Evolutionary conservation across 2,888 invertebrate species (phyloP).

Genomic region (Lymantria dispar): DNA sequence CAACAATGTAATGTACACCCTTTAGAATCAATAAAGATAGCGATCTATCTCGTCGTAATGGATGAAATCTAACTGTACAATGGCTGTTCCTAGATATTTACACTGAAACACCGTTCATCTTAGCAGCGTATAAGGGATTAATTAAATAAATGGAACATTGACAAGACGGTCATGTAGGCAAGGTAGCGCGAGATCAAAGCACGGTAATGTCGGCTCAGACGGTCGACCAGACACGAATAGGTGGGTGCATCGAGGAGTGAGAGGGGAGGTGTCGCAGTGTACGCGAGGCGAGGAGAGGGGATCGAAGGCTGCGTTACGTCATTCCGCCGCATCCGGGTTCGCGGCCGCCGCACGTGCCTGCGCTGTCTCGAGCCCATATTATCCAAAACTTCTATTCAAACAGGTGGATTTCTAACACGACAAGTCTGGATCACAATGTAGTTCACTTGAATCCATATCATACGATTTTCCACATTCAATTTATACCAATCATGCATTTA

Average conservation of each 20-base stretch:
- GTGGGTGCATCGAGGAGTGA: slow-evolving; percentile 40
- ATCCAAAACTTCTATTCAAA: slow-evolving; percentile 25
- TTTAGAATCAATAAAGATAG: slow-evolving; percentile 17
- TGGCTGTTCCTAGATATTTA: slow-evolving; percentile 23
- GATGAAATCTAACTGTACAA: slow-evolving; percentile 24
- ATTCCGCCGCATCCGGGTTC: slow-evolving; percentile 76
- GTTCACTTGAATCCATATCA: neutral
- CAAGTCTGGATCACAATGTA: neutral
- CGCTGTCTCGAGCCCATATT: slow-evolving; percentile 36
- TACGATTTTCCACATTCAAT: neutral
- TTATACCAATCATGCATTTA: neutral
- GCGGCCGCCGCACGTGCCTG: slow-evolving; percentile 72
- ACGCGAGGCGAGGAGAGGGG: slow-evolving; percentile 29
- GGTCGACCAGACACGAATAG: slow-evolving; percentile 63
- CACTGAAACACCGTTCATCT: slow-evolving; percentile 20
- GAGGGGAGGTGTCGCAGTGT: slow-evolving; percentile 30
- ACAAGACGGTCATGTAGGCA: slow-evolving; percentile 24
- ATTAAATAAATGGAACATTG: slow-evolving; percentile 41
- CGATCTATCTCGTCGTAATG: slow-evolving; percentile 21
- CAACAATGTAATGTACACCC: slow-evolving; percentile 14
- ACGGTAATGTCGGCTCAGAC: slow-evolving; percentile 56
- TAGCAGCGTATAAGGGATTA: slow-evolving; percentile 44
- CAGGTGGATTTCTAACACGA: slow-evolving; percentile 16
- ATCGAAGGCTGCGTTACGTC: slow-evolving; percentile 74
- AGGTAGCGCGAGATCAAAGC: slow-evolving; percentile 49